These are phyloP conservation scores for Halichoerus grypus DNA, from an alignment of 2,113 vertebrate genomes.

Conservation along the genomic window DNA sequence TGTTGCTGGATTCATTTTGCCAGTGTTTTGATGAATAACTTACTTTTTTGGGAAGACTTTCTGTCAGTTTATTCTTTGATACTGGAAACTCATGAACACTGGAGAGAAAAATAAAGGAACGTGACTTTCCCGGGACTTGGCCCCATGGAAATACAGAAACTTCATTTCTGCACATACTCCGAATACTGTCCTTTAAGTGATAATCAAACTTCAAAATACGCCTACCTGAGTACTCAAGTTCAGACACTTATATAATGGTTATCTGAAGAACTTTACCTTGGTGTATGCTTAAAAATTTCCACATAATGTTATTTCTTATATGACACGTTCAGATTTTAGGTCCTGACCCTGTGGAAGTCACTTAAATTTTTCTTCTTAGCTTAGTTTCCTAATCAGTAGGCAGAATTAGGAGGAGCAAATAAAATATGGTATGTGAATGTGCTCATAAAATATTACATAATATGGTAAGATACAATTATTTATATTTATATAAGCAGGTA, in stretches of 20 bases:
- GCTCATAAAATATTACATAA: neutral
- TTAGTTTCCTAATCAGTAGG: constrained; percentile 43
- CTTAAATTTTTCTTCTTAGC: neutral
- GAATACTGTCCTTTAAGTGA: constrained; percentile 17
- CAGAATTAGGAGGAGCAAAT: neutral
- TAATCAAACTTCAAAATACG: constrained; percentile 12
- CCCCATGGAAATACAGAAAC: neutral
- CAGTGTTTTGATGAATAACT: constrained; percentile 48
- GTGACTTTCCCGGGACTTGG: constrained; percentile 31
- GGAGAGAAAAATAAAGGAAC: constrained; percentile 76
- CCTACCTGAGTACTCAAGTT: neutral
- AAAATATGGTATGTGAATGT: neutral
- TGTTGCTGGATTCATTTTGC: constrained; percentile 18
- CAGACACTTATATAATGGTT: neutral
- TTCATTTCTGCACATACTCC: neutral
- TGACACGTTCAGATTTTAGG: constrained; percentile 20
- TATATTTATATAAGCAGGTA: neutral
- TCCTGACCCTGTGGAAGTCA: neutral
- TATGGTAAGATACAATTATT: constrained; percentile 22
- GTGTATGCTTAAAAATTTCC: constrained; percentile 32
- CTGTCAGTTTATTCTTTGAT: constrained; percentile 72
- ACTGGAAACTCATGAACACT: constrained; percentile 71
- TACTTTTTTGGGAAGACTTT: constrained; percentile 70
- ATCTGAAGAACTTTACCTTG: constrained; percentile 39
- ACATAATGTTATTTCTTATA: constrained; percentile 16